Evolutionary conservation across 1,140 invertebrate genomes (phyloP).

Genomic region (Pseudomyrmex sp.): DNA sequence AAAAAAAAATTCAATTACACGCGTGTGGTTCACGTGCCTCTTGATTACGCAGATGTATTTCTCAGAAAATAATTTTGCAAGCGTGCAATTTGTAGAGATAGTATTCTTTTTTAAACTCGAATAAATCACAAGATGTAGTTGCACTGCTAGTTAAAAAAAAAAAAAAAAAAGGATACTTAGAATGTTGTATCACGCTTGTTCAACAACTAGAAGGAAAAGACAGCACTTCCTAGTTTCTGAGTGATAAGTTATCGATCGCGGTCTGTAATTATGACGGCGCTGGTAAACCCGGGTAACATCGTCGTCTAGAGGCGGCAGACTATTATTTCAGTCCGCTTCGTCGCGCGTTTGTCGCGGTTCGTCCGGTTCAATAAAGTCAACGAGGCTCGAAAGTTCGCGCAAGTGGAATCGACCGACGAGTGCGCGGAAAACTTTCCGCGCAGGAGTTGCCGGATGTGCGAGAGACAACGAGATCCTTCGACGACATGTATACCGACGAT

Average conservation of each 20-base stretch:
- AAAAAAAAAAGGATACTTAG: neutral
- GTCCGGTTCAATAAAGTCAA: constrained; percentile 53
- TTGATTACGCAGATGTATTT: neutral
- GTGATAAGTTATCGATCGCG: constrained; percentile 59
- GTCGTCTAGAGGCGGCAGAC: constrained; percentile 36
- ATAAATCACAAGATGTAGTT: neutral
- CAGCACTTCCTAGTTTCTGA: constrained; percentile 10
- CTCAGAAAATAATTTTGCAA: constrained; percentile 5
- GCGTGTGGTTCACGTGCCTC: neutral
- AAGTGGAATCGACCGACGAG: constrained; percentile 16
- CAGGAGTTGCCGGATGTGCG: constrained; percentile 41
- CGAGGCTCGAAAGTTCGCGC: constrained; percentile 35
- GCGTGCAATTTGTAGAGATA: too few relatives aligned
- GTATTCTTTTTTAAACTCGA: neutral
- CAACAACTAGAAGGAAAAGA: neutral
- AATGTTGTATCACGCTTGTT: constrained; percentile 11
- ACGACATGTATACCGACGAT: constrained; percentile 52
- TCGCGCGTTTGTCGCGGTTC: constrained; percentile 36
- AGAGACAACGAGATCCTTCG: constrained; percentile 63
- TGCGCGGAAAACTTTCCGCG: constrained; percentile 39
- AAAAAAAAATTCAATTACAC: constrained; percentile 17
- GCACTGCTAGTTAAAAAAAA: neutral
- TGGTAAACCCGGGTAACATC: constrained; percentile 46
- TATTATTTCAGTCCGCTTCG: constrained; percentile 49
- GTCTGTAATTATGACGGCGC: constrained; percentile 56